These are phyloP conservation scores for Ceyx margarethae DNA, from an alignment of 2,113 vertebrate species.

Conservation along the genomic window DNA sequence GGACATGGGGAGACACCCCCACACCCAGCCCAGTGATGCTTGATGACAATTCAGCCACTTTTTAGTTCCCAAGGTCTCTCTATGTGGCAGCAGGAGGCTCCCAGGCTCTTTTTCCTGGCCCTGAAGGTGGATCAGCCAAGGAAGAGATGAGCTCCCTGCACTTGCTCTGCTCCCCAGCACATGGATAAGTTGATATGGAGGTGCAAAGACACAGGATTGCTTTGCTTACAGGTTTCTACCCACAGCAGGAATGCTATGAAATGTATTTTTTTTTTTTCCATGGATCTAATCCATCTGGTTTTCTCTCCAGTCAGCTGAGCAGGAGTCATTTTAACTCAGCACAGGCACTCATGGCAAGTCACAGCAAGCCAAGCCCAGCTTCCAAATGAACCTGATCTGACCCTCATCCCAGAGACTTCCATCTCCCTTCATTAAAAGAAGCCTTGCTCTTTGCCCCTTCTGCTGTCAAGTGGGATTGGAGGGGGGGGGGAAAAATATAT, in stretches of 20 bases:
- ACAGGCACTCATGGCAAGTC: neutral
- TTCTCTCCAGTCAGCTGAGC: neutral
- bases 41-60: neutral
- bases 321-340: neutral
- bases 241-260: neutral
- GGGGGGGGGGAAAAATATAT: neutral
- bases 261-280: neutral
- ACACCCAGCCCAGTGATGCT: neutral
- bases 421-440: neutral
- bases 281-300: neutral
- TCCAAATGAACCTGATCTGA: neutral
- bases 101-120: neutral
- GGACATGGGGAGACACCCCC: neutral
- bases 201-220: neutral
- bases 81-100: neutral
- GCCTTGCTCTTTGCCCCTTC: neutral
- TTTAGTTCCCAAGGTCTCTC: neutral
- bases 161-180: neutral
- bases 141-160: neutral
- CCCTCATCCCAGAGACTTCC: neutral
- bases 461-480: neutral
- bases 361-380: neutral
- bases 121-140: neutral
- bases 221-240: neutral
- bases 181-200: neutral